These are phyloP conservation scores for Halocynthia aurantium DNA, from an alignment of 23 tunicate species.

Conservation along the genomic window DNA sequence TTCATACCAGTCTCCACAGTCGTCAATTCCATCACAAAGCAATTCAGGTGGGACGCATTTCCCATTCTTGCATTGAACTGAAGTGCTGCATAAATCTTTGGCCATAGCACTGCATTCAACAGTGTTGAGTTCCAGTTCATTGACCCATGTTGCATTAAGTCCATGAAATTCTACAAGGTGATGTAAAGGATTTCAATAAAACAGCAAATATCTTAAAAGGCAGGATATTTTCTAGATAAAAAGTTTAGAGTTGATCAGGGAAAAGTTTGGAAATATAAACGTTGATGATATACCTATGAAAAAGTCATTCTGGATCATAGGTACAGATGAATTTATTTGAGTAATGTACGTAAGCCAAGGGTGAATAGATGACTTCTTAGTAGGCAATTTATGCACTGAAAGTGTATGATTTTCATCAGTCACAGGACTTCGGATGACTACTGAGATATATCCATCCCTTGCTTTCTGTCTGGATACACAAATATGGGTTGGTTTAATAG, in stretches of 20 bases:
- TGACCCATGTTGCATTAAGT: slow-evolving; percentile 36
- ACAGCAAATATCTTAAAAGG: neutral
- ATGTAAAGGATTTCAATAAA: neutral
- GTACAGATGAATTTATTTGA: slow-evolving; percentile 38
- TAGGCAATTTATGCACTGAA: slow-evolving; percentile 19
- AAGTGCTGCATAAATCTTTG: slow-evolving; percentile 50
- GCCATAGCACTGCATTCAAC: slow-evolving; percentile 20
- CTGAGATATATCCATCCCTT: slow-evolving; percentile 34
- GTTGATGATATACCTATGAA: slow-evolving; percentile 3
- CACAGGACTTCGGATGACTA: slow-evolving; percentile 19
- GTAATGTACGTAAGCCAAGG: slow-evolving; percentile 57
- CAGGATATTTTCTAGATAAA: neutral
- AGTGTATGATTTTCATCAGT: slow-evolving; percentile 2
- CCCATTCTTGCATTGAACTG: slow-evolving; percentile 32
- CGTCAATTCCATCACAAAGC: slow-evolving; percentile 70
- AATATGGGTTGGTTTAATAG: neutral
- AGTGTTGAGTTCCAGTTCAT: slow-evolving; percentile 47
- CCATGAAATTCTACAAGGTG: slow-evolving; percentile 58
- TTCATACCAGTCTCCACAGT: slow-evolving; percentile 90
- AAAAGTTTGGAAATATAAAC: neutral
- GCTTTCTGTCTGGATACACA: slow-evolving; percentile 39
- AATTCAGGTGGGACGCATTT: slow-evolving; percentile 41
- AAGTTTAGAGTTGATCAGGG: neutral
- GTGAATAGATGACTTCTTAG: slow-evolving; percentile 5
- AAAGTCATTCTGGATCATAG: slow-evolving; percentile 21